These are phyloP conservation scores for Podocnemis expansa DNA, from an alignment of 2,113 vertebrate species.

Conservation along the genomic window DNA sequence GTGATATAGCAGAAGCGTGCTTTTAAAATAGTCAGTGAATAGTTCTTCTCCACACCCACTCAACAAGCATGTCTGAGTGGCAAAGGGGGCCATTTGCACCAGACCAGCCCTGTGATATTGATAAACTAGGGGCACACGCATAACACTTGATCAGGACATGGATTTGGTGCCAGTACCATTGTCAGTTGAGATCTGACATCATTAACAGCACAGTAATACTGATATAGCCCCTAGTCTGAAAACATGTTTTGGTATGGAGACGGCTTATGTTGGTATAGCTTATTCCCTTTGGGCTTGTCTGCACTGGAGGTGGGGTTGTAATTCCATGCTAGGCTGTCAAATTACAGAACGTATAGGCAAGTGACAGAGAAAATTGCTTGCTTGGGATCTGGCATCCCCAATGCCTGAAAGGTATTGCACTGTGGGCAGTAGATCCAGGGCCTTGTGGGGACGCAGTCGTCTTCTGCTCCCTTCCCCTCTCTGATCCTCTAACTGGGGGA, in stretches of 20 bases:
- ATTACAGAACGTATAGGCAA: too few species aligned
- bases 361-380: too few species aligned
- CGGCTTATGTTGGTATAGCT: not conserved
- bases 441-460: too few species aligned
- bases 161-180: not conserved
- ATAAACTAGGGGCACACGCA: not conserved
- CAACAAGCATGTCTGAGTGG: not conserved
- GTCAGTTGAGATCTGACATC: not conserved
- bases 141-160: not conserved
- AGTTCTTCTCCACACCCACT: not conserved
- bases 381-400: too few species aligned
- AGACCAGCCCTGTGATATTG: not conserved
- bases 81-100: too few species aligned
- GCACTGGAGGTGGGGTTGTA: too few species aligned
- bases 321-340: too few species aligned
- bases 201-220: not conserved
- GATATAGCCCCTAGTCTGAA: not conserved
- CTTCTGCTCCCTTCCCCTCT: too few species aligned
- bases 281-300: not conserved
- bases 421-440: too few species aligned
- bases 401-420: too few species aligned
- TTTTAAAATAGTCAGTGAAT: not conserved
- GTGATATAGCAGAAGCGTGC: too few species aligned
- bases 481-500: too few species aligned
- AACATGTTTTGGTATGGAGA: not conserved